A percentile compares a stretch with the other conserved stretches of the same genome.
phyloP scores from a whole-genome alignment of 2,797 vertebrate genomes.

The Oceanodroma leucorhoa region DNA sequence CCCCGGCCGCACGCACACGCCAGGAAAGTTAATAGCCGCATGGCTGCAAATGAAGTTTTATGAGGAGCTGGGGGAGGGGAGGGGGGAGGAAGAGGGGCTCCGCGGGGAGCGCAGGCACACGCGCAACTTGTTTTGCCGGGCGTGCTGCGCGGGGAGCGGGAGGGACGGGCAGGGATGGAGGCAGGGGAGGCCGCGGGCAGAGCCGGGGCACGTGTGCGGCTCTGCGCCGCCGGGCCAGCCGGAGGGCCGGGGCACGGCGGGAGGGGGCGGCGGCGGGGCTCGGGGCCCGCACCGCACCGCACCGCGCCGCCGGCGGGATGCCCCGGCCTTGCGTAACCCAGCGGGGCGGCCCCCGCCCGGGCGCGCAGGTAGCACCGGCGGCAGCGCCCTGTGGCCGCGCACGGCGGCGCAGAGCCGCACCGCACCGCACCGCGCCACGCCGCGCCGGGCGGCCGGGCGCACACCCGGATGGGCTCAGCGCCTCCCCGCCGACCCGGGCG shows the following conservation, averaged over 20 bases:
- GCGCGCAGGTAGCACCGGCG: not conserved
- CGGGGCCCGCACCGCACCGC: not conserved
- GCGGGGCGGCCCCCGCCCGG: not conserved
- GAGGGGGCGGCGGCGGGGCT: not conserved
- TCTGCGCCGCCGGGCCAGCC: not conserved
- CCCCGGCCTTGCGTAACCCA: not conserved
- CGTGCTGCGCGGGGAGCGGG: not conserved
- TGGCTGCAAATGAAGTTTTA: conserved; percentile 27
- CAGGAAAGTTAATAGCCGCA: conserved; percentile 20
- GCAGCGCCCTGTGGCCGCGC: not conserved
- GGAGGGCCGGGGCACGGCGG: not conserved
- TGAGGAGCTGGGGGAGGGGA: not conserved
- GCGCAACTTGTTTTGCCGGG: not conserved
- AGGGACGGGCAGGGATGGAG: not conserved
- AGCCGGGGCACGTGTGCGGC: not conserved
- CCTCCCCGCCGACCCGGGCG: not conserved
- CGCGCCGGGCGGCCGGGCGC: not conserved
- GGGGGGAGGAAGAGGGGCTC: not conserved
- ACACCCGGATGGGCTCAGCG: not conserved
- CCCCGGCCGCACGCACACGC: not conserved
- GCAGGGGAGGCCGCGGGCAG: not conserved
- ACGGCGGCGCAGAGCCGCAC: not conserved
- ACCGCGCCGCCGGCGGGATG: not conserved
- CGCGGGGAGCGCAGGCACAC: too few species aligned
- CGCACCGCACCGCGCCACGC: not conserved